Base-by-base conservation (phyloP, 2,888 invertebrate species). In the Arrhopalites spinosus region DNA sequence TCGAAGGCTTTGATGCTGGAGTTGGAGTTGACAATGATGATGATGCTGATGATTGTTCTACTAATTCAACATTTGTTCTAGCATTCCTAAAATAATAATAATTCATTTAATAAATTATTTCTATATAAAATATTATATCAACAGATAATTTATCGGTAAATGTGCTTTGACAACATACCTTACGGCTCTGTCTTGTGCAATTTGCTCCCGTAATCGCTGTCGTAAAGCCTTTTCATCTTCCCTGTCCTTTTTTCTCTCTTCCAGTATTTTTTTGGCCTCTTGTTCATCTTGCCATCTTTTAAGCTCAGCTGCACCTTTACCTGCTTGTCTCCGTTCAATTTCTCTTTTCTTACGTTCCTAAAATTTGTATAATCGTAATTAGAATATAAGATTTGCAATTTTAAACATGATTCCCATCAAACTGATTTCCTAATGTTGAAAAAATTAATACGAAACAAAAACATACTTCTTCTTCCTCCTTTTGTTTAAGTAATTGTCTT, bases 161-260 rank as follows among this genome's bases (percentile, higher is more conserved):
- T 7, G 11, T 36, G 11, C 3, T 36, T 36, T 11, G 11, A 36
- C 3, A 36, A 36, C 5, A 7, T 11, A 36, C 36, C 36, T 36
- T 84, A 92, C 92, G 0, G 90, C 90, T 83, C 93, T 90, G 86
- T 96, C 96, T 84, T 92, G 92, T 0, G 92, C 94, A 78, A 96
- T 95, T 85, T 95, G 93, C 73, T 91, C 91, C 77, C 91, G 86
- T 23, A 96, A 91, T 71, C 91, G 89, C 80, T 95, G 92, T 13
- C 92, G 88, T 0, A 92, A 93, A 13, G 90, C 87, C 80, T 90
- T 88, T 82, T 93, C 92, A 80, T 91, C 93, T 80, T 90, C 87
- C 83, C 91, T 92, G 82, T 94, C 94, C 75, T 90, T 91, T 83
- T 90, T 90, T 63, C 92, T 88, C 78, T 93, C 91, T 78, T 92